Evolutionary conservation across 2,113 vertebrate species (phyloP).

Genomic region (Panthera tigris): DNA sequence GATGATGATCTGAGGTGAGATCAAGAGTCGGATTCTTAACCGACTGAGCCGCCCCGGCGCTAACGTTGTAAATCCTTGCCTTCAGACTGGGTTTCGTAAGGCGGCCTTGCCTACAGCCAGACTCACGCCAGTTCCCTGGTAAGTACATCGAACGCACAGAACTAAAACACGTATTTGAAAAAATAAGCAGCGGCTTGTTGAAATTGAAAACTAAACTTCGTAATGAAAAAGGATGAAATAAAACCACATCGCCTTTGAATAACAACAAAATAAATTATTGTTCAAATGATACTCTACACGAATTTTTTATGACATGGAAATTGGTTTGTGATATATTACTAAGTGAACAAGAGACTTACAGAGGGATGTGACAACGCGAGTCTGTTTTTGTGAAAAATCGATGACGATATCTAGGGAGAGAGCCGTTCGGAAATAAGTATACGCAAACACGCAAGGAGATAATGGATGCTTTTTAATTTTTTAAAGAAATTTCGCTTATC

Average conservation of each 20-base stretch:
- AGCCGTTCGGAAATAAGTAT: not conserved
- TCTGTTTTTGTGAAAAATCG: not conserved
- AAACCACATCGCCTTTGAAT: not conserved
- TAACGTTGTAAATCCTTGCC: not conserved
- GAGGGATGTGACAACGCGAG: not conserved
- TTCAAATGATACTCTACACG: not conserved
- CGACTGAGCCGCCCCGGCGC: too few relatives aligned
- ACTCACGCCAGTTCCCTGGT: not conserved
- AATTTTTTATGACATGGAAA: not conserved
- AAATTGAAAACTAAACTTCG: not conserved
- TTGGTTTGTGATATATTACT: not conserved
- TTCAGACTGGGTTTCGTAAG: fast-evolving
- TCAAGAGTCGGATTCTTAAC: too few relatives aligned
- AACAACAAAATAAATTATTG: not conserved
- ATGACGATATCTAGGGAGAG: not conserved
- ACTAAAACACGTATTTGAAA: not conserved
- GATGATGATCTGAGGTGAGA: too few relatives aligned
- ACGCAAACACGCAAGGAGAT: fast-evolving
- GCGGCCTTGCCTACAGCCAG: fast-evolving
- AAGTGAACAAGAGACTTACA: not conserved
- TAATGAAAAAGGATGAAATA: not conserved
- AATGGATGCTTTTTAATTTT: not conserved
- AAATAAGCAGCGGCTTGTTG: not conserved
- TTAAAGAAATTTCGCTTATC: not conserved
- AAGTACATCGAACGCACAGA: not conserved